These are phyloP conservation scores for Pipistrellus nathusii DNA, from an alignment of 2,797 vertebrate genomes.

Conservation along the genomic window DNA sequence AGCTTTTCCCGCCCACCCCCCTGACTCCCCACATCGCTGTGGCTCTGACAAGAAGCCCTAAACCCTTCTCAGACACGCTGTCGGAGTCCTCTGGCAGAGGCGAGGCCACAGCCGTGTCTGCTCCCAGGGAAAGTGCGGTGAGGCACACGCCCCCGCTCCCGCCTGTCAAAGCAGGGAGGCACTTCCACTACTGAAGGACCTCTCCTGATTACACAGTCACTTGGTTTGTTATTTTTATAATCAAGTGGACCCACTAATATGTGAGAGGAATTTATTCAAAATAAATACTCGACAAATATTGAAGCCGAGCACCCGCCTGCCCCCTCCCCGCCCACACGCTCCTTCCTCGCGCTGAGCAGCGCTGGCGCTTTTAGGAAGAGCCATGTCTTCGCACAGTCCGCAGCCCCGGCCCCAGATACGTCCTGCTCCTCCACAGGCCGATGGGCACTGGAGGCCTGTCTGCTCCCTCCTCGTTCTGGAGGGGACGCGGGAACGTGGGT, in stretches of 20 bases:
- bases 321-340: neutral
- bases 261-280: constrained; percentile 73
- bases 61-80: neutral
- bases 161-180: constrained; percentile 1
- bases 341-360: neutral
- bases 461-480: constrained; percentile 55
- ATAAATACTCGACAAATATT: constrained; percentile 74
- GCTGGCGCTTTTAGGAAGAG: neutral
- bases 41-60: too few relatives aligned
- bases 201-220: constrained; percentile 58
- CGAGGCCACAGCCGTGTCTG: accelerated
- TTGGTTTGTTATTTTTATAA: constrained; percentile 75
- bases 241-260: constrained; percentile 70
- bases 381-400: constrained; percentile 30
- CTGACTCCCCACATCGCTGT: accelerated
- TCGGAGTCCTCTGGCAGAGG: neutral
- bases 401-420: constrained; percentile 38
- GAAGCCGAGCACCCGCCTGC: neutral
- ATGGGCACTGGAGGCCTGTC: constrained; percentile 21
- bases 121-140: neutral
- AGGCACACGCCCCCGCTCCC: neutral
- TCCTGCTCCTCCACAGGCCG: constrained; percentile 51
- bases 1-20: neutral
- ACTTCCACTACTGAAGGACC: constrained; percentile 9
- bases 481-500: neutral